phyloP scores from a whole-genome alignment of 2,888 invertebrate genomes.

The Erynnis tages region DNA sequence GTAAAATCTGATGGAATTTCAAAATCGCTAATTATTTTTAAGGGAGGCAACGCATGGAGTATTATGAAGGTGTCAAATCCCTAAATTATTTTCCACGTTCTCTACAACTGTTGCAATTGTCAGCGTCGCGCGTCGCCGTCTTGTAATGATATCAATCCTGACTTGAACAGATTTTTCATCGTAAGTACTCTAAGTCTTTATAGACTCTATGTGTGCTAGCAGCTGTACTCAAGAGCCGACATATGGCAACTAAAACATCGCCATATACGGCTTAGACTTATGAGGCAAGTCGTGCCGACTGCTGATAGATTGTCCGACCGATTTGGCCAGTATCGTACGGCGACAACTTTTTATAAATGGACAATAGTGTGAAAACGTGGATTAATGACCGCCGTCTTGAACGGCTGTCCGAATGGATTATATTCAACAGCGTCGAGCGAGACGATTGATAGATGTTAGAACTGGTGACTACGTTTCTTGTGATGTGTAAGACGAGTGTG shows the following conservation, averaged over 20 bases:
- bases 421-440: conserved; percentile 8
- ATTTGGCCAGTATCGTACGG: conserved; percentile 47
- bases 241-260: conserved; percentile 69
- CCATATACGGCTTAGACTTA: conserved; percentile 64
- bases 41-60: too few species aligned
- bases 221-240: conserved; percentile 45
- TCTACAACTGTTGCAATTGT: too few species aligned
- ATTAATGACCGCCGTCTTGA: conserved; percentile 26
- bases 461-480: not conserved
- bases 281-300: conserved; percentile 48
- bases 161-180: too few species aligned
- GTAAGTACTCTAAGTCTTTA: too few species aligned
- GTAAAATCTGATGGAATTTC: too few species aligned
- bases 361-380: conserved; percentile 35
- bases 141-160: too few species aligned
- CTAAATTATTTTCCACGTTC: too few species aligned
- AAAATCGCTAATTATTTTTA: too few species aligned
- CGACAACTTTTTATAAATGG: conserved; percentile 41
- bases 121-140: too few species aligned
- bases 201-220: conserved; percentile 2
- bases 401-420: conserved; percentile 26
- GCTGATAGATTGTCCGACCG: conserved; percentile 54
- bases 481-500: too few species aligned
- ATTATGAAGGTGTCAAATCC: too few species aligned
- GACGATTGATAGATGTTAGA: conserved; percentile 20